Base-by-base conservation (phyloP, 2,888 invertebrate species). In the Idaea dimidiata region DNA sequence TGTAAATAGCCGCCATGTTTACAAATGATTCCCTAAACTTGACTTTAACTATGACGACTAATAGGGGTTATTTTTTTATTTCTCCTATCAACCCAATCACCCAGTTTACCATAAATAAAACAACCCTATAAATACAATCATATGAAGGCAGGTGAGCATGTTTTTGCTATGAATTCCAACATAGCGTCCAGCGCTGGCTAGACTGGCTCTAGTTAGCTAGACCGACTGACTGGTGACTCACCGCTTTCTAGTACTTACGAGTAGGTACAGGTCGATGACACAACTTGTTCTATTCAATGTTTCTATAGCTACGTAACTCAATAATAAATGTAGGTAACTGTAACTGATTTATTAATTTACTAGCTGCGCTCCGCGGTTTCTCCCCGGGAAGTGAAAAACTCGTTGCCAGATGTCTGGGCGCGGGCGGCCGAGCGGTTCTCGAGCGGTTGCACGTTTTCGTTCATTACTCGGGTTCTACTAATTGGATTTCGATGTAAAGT, bases 181-280 rank as follows among this genome's bases (percentile, higher is more conserved):
- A 24, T 5, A 8, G 43, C 33, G 57, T 59, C 61, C 43, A 54
- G 33, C 24, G 17, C 18, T 16, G 55, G 17, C 24, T 57, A 57
- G 17, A 18, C 17, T 24, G 17, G 17, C 18, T 57, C 62, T 63
- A 67, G 10, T 24, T 24, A 54, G 10, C 33, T 24, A 54, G 56
- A 54, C 58, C 43, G 60, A 58, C 55, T 62, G 59, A 59, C 24
- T 55, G 62, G 62, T 64, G 69, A 69, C 33, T 69, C 69, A 69
- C 68, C 68, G 65, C 71, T 72, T 71, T 72, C 72, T 72, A 72
- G 63, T 63, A 17, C 69, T 5, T 43, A 43, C 10, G 1, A 71
- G 72, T 71, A 70, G 71, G 68, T 71, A 43, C 10, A 10, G 72
- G 72, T 71, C 71, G 71, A 69, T 71, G 72, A 72, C 71, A 63